These are phyloP conservation scores for Nowickia ferox DNA, from an alignment of 2,888 invertebrate genomes.

Conservation along the genomic window DNA sequence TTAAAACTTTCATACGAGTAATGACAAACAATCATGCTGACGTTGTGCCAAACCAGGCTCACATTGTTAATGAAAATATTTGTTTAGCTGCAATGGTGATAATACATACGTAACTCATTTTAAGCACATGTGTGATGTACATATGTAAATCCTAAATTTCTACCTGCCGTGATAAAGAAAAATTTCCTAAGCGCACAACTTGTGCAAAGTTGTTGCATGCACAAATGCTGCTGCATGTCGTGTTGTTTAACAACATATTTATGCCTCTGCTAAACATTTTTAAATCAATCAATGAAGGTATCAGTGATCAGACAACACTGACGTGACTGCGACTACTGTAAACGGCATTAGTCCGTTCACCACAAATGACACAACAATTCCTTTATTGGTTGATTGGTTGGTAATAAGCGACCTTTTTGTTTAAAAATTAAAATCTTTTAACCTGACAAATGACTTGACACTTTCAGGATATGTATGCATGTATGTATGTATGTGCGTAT, in stretches of 20 bases:
- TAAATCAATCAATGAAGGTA: constrained; percentile 60
- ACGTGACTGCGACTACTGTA: constrained; percentile 77
- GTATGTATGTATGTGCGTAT: neutral
- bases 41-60: no score
- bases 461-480: neutral
- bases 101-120: no score
- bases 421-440: constrained; percentile 38
- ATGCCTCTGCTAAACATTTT: neutral
- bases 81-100: no score
- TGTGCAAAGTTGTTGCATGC: no score
- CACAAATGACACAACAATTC: neutral
- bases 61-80: no score
- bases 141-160: neutral
- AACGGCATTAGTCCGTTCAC: constrained; percentile 62
- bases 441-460: constrained; percentile 42
- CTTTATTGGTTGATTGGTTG: neutral
- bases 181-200: neutral
- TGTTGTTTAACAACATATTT: neutral
- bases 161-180: neutral
- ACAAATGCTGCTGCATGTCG: neutral
- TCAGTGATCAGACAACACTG: constrained; percentile 54
- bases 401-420: constrained; percentile 28
- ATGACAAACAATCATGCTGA: no score
- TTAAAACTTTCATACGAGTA: no score
- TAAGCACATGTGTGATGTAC: neutral